A percentile compares a stretch with the other conserved stretches of the same genome.
phyloP scores from a whole-genome alignment of 2,113 vertebrate species.

The Willisornis vidua region DNA sequence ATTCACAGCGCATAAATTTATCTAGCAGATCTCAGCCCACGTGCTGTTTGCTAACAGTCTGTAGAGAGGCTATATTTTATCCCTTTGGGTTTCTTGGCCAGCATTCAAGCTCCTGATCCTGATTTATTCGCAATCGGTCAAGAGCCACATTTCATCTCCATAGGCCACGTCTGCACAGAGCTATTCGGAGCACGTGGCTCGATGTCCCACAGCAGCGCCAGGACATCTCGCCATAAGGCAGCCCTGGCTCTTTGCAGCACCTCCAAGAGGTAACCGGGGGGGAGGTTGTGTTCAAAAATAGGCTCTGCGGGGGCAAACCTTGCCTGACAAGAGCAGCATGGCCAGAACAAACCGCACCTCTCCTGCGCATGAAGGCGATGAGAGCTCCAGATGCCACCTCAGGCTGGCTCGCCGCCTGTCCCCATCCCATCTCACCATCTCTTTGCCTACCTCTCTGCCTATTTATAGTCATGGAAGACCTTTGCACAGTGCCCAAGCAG shows the following conservation, averaged over 20 bases:
- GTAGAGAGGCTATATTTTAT: constrained; percentile 61
- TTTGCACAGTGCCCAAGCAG: not conserved
- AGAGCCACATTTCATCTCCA: constrained; percentile 51
- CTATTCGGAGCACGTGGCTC: not conserved
- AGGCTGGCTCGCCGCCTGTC: not conserved
- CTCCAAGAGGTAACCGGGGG: not conserved
- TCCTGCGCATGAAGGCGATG: not conserved
- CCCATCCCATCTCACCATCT: constrained; percentile 1
- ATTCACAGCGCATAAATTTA: constrained; percentile 71
- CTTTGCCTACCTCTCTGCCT: constrained; percentile 45
- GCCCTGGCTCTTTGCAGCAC: not conserved
- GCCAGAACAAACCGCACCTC: not conserved
- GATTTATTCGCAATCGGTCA: constrained; percentile 63
- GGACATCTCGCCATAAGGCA: not conserved
- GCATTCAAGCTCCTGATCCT: constrained; percentile 58
- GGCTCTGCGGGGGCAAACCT: constrained; percentile 35
- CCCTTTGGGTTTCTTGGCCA: constrained; percentile 70
- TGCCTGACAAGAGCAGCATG: not conserved
- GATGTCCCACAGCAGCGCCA: not conserved
- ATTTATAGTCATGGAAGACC: constrained; percentile 49
- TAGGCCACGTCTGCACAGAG: constrained; percentile 19
- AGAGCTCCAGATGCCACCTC: not conserved
- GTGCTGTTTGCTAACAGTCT: constrained; percentile 65
- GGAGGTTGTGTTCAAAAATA: not conserved
- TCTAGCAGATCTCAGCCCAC: constrained; percentile 64